Percentiles rank a stretch among this genome's conserved stretches.
Evolutionary conservation across 2,888 invertebrate genomes (phyloP).

Genomic region (Eupithecia dodoneata): DNA sequence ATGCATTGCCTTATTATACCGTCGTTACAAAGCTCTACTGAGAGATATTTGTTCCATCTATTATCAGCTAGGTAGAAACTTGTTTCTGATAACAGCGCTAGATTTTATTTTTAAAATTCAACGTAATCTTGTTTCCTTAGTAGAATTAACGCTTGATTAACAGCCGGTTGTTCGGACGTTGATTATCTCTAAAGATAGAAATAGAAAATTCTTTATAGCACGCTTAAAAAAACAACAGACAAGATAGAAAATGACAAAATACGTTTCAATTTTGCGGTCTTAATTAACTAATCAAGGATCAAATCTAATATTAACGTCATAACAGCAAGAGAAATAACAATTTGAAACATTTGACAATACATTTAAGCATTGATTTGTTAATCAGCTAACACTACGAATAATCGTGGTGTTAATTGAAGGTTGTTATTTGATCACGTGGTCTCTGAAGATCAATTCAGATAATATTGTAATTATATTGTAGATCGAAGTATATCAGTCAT

Average conservation of each 20-base stretch:
- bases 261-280: no score
- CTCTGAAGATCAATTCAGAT: neutral
- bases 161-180: neutral
- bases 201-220: no score
- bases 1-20: conserved; percentile 33
- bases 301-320: neutral
- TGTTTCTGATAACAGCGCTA: neutral
- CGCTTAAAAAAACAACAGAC: no score
- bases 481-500: no score
- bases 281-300: neutral
- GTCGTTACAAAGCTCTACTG: conserved; percentile 30
- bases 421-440: neutral
- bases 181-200: neutral
- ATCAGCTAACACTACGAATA: neutral
- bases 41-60: conserved; percentile 24
- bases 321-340: neutral
- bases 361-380: neutral
- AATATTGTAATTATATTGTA: no score
- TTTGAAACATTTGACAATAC: neutral
- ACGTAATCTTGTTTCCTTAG: neutral
- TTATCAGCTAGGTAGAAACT: conserved; percentile 10
- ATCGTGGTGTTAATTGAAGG: neutral
- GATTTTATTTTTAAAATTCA: neutral
- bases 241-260: no score
- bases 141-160: neutral